phyloP scores from a whole-genome alignment of 53 echinoderm and acorn worm species.

The Patiria pectinifera region DNA sequence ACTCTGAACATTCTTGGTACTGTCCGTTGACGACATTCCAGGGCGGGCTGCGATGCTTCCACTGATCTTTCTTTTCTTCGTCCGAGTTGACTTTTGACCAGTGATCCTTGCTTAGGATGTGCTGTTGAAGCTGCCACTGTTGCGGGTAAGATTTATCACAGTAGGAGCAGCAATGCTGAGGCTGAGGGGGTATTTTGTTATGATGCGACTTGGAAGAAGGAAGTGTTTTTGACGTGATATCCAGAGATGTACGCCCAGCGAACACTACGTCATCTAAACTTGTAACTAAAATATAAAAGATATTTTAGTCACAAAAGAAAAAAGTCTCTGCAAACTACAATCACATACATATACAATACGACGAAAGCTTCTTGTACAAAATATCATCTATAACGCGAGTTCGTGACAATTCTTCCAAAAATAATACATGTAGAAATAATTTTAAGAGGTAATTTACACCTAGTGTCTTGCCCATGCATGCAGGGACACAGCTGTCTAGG shows the following conservation, averaged over 20 bases:
- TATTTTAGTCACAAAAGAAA: too few relatives aligned
- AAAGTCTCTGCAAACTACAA: background rate
- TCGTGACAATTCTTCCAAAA: too few relatives aligned
- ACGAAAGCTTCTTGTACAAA: too few relatives aligned
- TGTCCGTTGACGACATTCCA: slow-evolving; percentile 78
- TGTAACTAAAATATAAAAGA: background rate
- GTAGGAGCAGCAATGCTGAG: slow-evolving; percentile 72
- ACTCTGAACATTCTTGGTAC: slow-evolving; percentile 77
- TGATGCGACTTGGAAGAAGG: background rate
- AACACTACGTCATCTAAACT: background rate
- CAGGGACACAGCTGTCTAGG: too few relatives aligned
- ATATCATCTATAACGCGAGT: too few relatives aligned
- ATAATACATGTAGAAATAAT: too few relatives aligned
- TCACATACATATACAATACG: too few relatives aligned
- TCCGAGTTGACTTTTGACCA: slow-evolving; percentile 81
- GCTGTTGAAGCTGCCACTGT: slow-evolving; percentile 70
- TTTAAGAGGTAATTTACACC: too few relatives aligned
- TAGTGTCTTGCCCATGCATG: too few relatives aligned
- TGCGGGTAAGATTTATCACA: slow-evolving; percentile 73
- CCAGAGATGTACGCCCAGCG: background rate
- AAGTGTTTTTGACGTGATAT: background rate
- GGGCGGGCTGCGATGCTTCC: slow-evolving; percentile 85
- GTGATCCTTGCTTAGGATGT: slow-evolving; percentile 72
- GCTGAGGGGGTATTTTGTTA: background rate
- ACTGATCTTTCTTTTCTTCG: slow-evolving; percentile 65